These are phyloP conservation scores for Atta colombica DNA, from an alignment of 1,140 invertebrate genomes.

Conservation along the genomic window DNA sequence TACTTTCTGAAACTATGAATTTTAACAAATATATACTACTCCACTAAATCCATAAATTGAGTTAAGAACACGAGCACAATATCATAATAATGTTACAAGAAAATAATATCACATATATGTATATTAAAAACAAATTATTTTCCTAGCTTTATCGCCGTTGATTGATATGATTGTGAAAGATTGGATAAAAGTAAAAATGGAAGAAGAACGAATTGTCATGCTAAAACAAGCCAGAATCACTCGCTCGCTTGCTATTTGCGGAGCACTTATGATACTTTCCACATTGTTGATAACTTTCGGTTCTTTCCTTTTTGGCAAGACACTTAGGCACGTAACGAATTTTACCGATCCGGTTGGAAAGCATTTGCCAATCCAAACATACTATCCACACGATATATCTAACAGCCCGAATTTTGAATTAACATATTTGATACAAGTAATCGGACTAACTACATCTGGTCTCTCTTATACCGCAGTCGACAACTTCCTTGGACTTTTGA, in stretches of 20 bases:
- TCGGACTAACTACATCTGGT: background rate
- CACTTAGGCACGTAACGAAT: slow-evolving; percentile 8
- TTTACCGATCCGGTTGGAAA: background rate
- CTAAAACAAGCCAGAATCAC: background rate
- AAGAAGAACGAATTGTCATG: slow-evolving; percentile 34
- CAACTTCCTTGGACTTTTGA: slow-evolving; percentile 34
- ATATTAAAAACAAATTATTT: background rate
- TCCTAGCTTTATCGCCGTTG: slow-evolving; percentile 7
- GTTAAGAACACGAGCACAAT: background rate
- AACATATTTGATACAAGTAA: slow-evolving; percentile 13
- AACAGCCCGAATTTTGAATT: slow-evolving; percentile 47
- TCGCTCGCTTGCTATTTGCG: background rate
- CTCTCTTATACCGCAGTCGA: slow-evolving; percentile 41
- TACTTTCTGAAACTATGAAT: background rate
- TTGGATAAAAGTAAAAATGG: slow-evolving; percentile 40
- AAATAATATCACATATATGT: background rate
- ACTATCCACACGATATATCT: slow-evolving; percentile 36
- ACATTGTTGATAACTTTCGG: background rate
- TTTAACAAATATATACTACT: background rate
- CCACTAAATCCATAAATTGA: background rate
- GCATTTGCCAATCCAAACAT: slow-evolving; percentile 20
- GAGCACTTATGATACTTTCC: background rate
- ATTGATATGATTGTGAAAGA: slow-evolving; percentile 52
- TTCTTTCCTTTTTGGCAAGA: background rate
- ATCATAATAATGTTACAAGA: background rate